phyloP scores from a whole-genome alignment of 2,888 invertebrate species.

The Schizotus pectinicornis region DNA sequence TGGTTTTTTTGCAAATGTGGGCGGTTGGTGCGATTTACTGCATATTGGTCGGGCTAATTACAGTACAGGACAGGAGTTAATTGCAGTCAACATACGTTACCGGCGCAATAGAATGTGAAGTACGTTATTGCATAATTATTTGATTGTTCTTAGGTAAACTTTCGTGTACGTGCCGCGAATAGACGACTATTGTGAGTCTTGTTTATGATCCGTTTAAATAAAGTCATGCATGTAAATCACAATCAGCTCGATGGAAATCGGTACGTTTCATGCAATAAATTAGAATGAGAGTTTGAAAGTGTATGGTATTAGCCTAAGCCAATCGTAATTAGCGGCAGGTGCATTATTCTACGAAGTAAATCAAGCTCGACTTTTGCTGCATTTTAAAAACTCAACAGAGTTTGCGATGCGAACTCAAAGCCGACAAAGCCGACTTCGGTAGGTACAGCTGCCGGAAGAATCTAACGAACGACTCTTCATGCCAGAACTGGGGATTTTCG shows the following conservation, averaged over 20 bases:
- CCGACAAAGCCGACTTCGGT: too few relatives aligned
- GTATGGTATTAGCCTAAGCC: constrained; percentile 6
- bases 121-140: constrained; percentile 1
- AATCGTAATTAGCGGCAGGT: not conserved
- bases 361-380: too few relatives aligned
- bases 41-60: constrained; percentile 19
- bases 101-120: constrained; percentile 11
- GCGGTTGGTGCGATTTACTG: constrained; percentile 19
- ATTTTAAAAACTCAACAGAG: too few relatives aligned
- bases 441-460: too few relatives aligned
- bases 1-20: not conserved
- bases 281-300: constrained; percentile 7
- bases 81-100: constrained; percentile 16
- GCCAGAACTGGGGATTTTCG: too few relatives aligned
- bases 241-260: constrained; percentile 35
- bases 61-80: constrained; percentile 21
- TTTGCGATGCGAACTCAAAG: too few relatives aligned
- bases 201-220: constrained; percentile 34
- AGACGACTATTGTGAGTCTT: constrained; percentile 24
- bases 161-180: constrained; percentile 10
- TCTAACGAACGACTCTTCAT: too few relatives aligned
- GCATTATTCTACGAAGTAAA: too few relatives aligned
- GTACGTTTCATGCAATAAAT: constrained; percentile 10
- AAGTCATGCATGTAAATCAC: constrained; percentile 36
- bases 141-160: constrained; percentile 16